phyloP scores from a whole-genome alignment of 2,888 invertebrate species.

The Auanema freiburgensis region DNA sequence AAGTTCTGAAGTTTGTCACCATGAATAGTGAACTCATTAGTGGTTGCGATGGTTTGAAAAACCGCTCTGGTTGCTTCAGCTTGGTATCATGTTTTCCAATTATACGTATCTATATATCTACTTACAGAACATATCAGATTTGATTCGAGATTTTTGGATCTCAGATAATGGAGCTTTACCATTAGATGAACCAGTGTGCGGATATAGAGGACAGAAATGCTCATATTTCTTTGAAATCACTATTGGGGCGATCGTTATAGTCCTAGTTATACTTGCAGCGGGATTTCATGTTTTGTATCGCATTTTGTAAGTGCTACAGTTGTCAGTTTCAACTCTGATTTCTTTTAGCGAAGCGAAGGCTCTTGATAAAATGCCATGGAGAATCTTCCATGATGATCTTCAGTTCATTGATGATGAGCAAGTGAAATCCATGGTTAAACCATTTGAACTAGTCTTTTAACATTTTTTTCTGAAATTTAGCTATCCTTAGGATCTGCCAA shows the following conservation, averaged over 20 bases:
- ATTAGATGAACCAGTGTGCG: slow-evolving; percentile 58
- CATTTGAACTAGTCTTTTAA: neutral
- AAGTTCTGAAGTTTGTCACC: slow-evolving; percentile 60
- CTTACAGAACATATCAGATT: slow-evolving; percentile 52
- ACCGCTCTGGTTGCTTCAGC: slow-evolving; percentile 55
- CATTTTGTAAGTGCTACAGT: neutral
- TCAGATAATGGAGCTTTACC: slow-evolving; percentile 54
- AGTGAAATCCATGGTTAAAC: slow-evolving; percentile 55
- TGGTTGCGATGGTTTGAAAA: slow-evolving; percentile 59
- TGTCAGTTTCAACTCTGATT: neutral
- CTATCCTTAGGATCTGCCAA: slow-evolving; percentile 54
- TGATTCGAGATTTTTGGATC: slow-evolving; percentile 62
- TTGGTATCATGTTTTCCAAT: slow-evolving; percentile 42
- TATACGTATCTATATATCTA: neutral
- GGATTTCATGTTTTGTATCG: neutral
- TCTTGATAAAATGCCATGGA: slow-evolving; percentile 57
- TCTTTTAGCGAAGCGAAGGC: slow-evolving; percentile 56
- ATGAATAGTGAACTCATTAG: slow-evolving; percentile 52
- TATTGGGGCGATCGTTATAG: slow-evolving; percentile 33
- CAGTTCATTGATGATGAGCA: slow-evolving; percentile 60
- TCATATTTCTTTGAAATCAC: slow-evolving; percentile 57
- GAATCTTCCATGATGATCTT: slow-evolving; percentile 57
- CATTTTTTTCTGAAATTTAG: slow-evolving; percentile 23
- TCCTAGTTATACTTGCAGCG: slow-evolving; percentile 1
- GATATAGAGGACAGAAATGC: slow-evolving; percentile 51